Evolutionary conservation across 2,797 vertebrate genomes (phyloP).

Genomic region (Notolepis coatsorum): DNA sequence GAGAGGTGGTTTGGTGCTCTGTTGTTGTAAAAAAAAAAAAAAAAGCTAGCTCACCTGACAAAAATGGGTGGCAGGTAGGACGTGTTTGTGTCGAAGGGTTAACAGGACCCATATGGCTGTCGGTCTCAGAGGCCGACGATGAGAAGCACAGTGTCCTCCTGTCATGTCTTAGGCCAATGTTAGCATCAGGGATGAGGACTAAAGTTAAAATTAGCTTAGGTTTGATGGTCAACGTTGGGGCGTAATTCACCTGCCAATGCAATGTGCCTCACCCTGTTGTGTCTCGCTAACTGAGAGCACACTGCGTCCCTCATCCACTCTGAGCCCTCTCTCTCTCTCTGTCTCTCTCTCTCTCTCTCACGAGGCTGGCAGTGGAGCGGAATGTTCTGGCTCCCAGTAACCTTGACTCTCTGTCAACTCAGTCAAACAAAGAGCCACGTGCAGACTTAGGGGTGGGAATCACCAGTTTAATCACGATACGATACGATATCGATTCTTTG

Average conservation of each 20-base stretch:
- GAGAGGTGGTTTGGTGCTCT: slow-evolving; percentile 71
- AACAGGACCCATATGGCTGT: slow-evolving; percentile 61
- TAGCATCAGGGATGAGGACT: slow-evolving; percentile 18
- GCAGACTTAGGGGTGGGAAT: too few species aligned
- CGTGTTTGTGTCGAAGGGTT: slow-evolving; percentile 84
- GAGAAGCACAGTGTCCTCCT: slow-evolving; percentile 20
- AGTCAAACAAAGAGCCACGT: slow-evolving; percentile 2
- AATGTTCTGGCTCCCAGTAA: slow-evolving; percentile 2
- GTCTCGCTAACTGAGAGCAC: slow-evolving; percentile 9
- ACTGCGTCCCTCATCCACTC: neutral
- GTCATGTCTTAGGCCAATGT: slow-evolving; percentile 11
- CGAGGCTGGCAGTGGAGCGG: slow-evolving; percentile 14
- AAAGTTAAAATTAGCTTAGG: neutral
- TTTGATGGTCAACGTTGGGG: slow-evolving; percentile 27
- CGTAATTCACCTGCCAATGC: slow-evolving; percentile 40
- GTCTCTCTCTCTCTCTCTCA: too few species aligned
- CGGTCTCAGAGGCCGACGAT: slow-evolving; percentile 22
- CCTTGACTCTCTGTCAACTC: slow-evolving; percentile 3
- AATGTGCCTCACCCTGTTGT: slow-evolving; percentile 4
- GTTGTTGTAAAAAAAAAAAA: too few species aligned
- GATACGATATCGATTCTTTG: too few species aligned
- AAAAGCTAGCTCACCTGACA: slow-evolving; percentile 50
- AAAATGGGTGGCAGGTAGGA: slow-evolving; percentile 76
- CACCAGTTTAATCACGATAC: neutral
- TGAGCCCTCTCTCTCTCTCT: slow-evolving; percentile 11